Base-by-base conservation (phyloP, 30 jellyfish, hydroid and myxozoan species). In the Aurelia sp. region DNA sequence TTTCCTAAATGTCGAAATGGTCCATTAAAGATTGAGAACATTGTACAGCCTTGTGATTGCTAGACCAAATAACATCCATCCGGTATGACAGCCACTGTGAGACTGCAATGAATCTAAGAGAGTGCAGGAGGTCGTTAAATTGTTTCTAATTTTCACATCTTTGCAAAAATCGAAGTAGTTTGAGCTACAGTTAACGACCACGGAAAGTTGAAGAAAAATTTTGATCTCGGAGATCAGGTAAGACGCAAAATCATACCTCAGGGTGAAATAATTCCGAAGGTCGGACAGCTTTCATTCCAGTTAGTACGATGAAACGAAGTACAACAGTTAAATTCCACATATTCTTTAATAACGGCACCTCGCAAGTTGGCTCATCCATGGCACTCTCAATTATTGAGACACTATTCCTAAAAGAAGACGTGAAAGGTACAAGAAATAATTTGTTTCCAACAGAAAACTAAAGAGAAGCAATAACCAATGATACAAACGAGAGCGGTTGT, bases 331-430 rank as follows among this genome's bases (percentile, higher is more conserved):
- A n/a, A 40, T 66, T 84, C 93, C 93, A 84, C 62, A 84, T 40
- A 57, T 76, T 76, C 41, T 21, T 73, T 23, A 73, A 37, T 10
- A 76, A 72, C 0, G 67, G 11, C 11, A 30, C 52, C 57, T 74
- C 87, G 33, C 93, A 84, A n/a, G 44, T 71, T 23, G 93, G 82
- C 67, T 71, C 87, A 19, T 84, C 93, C 15, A 84, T 20, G 13
- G 93, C 93, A 62, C 84, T 84, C 11, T 84, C 93, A 3, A 84
- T 63, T 61, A 84, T 73, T 30, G 93, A 71, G 18, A 62, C 21
- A 35, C 72, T 71, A 6, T 71, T 59, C n/a, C 79, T 60, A 47
- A 20, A 53, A 59, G 27, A 13, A 30, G 31, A 70, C 55, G 8
- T 44, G 50, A 44, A 44, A 44, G 13, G 0, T 44, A 13, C 15